phyloP scores from a whole-genome alignment of 2,797 vertebrate genomes.

The Hephaestus fuliginosus region DNA sequence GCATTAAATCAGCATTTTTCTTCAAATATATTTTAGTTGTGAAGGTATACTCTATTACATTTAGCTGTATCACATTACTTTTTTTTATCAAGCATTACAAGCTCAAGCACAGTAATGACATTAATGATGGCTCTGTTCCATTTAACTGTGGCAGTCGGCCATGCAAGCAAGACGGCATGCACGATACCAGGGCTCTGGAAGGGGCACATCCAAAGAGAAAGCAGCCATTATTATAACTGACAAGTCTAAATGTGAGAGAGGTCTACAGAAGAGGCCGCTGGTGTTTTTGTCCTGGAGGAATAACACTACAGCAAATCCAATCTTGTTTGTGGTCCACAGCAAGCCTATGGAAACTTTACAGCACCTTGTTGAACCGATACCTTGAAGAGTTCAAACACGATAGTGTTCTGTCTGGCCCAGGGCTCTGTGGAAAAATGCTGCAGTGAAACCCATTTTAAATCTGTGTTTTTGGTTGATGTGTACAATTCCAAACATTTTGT shows the following conservation, averaged over 20 bases:
- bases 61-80: no score
- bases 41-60: no score
- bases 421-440: not conserved
- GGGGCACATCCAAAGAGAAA: not conserved
- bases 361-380: not conserved
- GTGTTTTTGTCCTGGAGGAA: not conserved
- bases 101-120: no score
- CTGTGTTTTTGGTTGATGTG: not conserved
- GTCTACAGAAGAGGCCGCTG: not conserved
- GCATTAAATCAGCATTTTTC: no score
- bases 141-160: not conserved
- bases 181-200: not conserved
- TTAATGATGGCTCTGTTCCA: not conserved
- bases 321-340: not conserved
- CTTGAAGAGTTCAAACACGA: not conserved
- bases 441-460: not conserved
- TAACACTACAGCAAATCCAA: not conserved
- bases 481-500: not conserved
- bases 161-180: not conserved
- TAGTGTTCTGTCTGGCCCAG: not conserved
- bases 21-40: no score
- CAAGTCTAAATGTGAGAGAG: not conserved
- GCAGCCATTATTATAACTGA: not conserved
- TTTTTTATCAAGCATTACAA: no score
- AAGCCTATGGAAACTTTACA: not conserved